Base-by-base conservation (phyloP, 2,113 vertebrate species). In the Bubalus kerabau region DNA sequence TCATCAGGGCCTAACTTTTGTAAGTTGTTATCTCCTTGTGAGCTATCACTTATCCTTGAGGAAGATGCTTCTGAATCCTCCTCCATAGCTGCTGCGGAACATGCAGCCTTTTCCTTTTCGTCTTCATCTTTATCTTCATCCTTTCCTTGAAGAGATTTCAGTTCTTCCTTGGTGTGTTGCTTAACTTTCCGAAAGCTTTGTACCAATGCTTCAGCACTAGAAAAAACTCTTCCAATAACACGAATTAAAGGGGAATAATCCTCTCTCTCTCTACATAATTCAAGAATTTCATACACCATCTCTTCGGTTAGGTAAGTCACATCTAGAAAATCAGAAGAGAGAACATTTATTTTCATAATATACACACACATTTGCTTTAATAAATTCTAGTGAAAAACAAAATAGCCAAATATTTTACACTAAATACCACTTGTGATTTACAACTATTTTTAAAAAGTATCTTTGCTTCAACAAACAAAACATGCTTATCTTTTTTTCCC, bases 111-210 rank as follows among this genome's bases (percentile, higher is more conserved):
- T 98, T 99, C 99, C 97, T 99, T 99, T 98, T 99, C 99, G 36
- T 99, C 99, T 98, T 99, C 99, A 64, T 99, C 99, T 96, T 99
- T 99, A 98, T 99, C 99, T 98, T 99, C 99, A 52, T 99, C 99
- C 96, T 99, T 99, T 90, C 98, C 99, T 98, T 99, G 99, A 91
- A 99, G 99, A 57, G 99, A 99, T 98, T 99, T 99, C 54, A 99
- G 99, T 98, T 99, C 99, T 97, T 99, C 99, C 96, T 99, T 98
- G 32, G 99, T 98, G 83, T 99, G 98, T 54, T 99, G 98, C 87
- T 99, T 99, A 67, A 99, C 99, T 97, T 99, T 99, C 96, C 99
- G 99, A 98, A 99, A 99, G 98, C 99, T 99, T 98, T 99, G 99
- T 48, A 99, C 99, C 98, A 99, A 98, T 32, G 99, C 99, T 15